phyloP scores from a whole-genome alignment of 2,113 vertebrate genomes.

The Oncorhynchus nerka region DNA sequence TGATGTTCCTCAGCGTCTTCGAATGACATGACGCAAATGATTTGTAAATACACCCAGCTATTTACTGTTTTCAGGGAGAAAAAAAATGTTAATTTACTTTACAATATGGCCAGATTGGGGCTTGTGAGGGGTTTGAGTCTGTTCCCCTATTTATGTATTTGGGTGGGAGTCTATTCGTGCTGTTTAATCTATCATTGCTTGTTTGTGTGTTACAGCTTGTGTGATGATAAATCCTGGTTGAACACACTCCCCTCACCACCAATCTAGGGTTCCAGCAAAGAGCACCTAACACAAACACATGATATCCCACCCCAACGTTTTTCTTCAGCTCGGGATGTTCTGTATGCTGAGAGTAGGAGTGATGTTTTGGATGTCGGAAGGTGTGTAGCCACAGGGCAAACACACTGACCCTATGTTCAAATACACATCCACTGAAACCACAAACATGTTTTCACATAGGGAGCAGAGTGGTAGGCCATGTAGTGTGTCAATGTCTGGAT shows the following conservation, averaged over 20 bases:
- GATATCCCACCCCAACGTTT: constrained; percentile 26
- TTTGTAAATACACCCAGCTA: background rate
- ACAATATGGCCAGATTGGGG: background rate
- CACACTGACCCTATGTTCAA: constrained; percentile 11
- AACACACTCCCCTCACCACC: background rate
- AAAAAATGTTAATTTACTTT: background rate
- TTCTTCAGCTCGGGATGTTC: constrained; percentile 27
- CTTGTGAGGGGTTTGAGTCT: background rate
- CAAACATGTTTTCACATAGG: constrained; percentile 35
- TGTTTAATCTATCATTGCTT: background rate
- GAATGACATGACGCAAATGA: background rate
- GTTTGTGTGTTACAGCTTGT: too few relatives aligned
- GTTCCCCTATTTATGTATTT: too few relatives aligned
- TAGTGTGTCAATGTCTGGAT: too few relatives aligned
- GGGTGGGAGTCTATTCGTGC: background rate
- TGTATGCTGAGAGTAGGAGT: constrained; percentile 1
- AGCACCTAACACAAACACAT: background rate
- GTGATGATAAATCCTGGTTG: background rate
- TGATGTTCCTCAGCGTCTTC: too few relatives aligned
- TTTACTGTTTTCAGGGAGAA: background rate
- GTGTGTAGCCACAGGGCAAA: constrained; percentile 31
- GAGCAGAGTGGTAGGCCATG: background rate
- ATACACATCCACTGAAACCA: constrained; percentile 14
- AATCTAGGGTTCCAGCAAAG: too few relatives aligned
- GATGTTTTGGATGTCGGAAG: constrained; percentile 26